Evolutionary conservation across 2,113 vertebrate genomes (phyloP), one percentile per base, ranked within the genome.

Genomic region (Orientallactaga bullata): DNA sequence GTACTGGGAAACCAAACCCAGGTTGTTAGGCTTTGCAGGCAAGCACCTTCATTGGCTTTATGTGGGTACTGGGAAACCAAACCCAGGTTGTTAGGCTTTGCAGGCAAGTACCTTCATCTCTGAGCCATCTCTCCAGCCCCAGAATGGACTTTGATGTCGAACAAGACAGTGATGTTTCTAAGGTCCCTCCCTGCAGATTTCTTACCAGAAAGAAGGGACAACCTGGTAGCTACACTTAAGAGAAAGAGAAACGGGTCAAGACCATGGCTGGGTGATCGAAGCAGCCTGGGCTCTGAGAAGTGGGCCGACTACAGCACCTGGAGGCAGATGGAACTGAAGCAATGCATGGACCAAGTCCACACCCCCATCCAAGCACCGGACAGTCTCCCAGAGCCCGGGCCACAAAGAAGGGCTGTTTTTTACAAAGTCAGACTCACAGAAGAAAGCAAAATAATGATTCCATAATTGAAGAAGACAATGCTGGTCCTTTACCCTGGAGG

Each of bases 121-220:
- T n/a, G n/a, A n/a, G n/a, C n/a, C n/a, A n/a, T n/a, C n/a, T n/a
- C n/a, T n/a, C n/a, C n/a, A n/a, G n/a, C n/a, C n/a, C n/a, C 51
- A 51, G 51, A 32, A 4, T 3, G 18, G 32, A 20, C 12, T 26
- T 18, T 26, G 42, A 58, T 20, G 18, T 55, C 10, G 18, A 32
- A 9, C 4, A 20, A 20, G 20, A 16, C 2, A 4, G 1, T 10
- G 42, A 5, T 0, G 0, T 8, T 35, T 72, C 42, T 58, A 6
- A 30, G 0, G 42, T 5, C 12, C n/a, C 47, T 35, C 4, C 8
- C 21, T 10, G 0, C 5, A 17, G 20, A 11, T n/a, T 61, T 30
- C 60, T n/a, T 63, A 6, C 6, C 32, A 32, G 69, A 81, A 42
- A 47, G 13, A 7, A 21, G 28, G 32, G 35, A 12, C 60, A 35